phyloP scores from a whole-genome alignment of 53 echinoderm and acorn worm genomes.

The Echinometra lucunter region DNA sequence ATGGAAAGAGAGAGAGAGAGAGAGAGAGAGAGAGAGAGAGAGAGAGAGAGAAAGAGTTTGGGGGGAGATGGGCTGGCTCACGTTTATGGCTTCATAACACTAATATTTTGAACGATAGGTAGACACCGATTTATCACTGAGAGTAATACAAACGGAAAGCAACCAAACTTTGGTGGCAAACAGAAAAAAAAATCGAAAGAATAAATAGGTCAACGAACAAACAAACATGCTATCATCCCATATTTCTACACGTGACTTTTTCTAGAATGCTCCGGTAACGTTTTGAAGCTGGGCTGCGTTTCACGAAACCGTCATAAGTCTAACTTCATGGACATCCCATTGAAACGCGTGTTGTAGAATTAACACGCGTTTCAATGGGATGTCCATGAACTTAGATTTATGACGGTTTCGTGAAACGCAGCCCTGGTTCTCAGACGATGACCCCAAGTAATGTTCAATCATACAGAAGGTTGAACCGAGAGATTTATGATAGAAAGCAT shows the following conservation, averaged over 20 bases:
- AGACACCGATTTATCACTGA: no score
- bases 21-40: not conserved
- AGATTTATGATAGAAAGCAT: conserved; percentile 13
- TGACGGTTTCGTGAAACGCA: no score
- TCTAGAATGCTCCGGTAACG: no score
- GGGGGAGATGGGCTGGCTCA: no score
- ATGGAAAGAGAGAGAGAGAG: not conserved
- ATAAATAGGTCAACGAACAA: not conserved
- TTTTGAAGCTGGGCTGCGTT: not conserved
- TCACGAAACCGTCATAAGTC: no score
- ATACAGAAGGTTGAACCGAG: not conserved
- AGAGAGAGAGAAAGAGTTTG: no score
- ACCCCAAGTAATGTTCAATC: conserved; percentile 23
- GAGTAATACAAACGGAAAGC: not conserved
- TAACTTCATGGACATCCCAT: no score
- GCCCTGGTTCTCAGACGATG: not conserved
- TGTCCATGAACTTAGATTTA: no score
- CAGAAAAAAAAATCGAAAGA: not conserved
- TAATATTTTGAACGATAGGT: not conserved
- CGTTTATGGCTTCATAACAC: not conserved
- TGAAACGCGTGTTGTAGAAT: no score
- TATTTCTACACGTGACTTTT: no score
- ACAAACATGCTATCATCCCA: no score
- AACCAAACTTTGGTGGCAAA: not conserved
- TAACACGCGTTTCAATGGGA: no score